These are phyloP conservation scores for Acanthis flammea DNA, from an alignment of 2,797 vertebrate species.

Conservation along the genomic window DNA sequence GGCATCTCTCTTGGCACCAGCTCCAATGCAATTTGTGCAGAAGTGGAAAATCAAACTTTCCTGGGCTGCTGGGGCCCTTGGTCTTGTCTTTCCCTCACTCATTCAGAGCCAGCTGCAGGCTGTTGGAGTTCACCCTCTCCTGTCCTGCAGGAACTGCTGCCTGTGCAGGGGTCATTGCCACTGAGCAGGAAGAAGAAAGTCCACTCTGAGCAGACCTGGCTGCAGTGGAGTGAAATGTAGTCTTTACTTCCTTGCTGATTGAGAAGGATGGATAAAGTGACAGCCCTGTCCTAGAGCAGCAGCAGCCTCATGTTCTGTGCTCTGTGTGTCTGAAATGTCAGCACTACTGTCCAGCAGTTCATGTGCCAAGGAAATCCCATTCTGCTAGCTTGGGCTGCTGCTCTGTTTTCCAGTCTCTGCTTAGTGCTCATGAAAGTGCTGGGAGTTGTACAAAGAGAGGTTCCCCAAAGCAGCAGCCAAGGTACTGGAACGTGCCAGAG, in stretches of 20 bases:
- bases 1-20: not conserved
- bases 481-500: not conserved
- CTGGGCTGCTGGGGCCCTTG: not conserved
- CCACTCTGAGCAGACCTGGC: not conserved
- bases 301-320: not conserved
- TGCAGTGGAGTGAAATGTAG: not conserved
- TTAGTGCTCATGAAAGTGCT: not conserved
- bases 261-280: not conserved
- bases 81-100: not conserved
- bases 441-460: not conserved
- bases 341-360: not conserved
- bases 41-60: not conserved
- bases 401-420: not conserved
- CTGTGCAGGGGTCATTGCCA: too few species aligned
- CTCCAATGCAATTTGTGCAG: not conserved
- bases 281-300: not conserved
- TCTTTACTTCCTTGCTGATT: not conserved
- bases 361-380: not conserved
- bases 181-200: not conserved
- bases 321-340: not conserved
- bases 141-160: not conserved
- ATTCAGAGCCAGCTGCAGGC: not conserved
- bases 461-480: not conserved
- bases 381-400: not conserved
- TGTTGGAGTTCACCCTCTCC: not conserved